Conservation (phyloP, 2,888 invertebrate genomes). For the Bruchidius siliquastri region DNA sequence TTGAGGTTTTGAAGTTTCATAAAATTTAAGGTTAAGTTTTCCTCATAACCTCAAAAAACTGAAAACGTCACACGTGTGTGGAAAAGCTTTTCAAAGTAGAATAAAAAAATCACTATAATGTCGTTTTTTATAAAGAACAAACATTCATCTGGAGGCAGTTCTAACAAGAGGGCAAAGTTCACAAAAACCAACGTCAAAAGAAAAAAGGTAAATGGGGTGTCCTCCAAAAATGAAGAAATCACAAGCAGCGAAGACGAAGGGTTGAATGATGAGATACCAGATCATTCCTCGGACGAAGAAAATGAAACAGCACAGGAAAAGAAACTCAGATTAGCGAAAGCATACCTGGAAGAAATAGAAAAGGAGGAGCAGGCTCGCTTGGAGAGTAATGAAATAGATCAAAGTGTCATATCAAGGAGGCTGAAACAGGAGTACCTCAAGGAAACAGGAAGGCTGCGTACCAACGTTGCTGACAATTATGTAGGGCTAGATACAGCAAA, state of each 20-base stretch:
- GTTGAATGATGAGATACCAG: conserved; percentile 46
- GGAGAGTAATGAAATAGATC: conserved; percentile 62
- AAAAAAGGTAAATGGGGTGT: conserved; percentile 20
- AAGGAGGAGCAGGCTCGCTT: conserved; percentile 69
- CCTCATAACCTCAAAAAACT: not conserved
- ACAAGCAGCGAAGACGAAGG: conserved; percentile 63
- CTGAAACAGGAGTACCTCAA: conserved; percentile 82
- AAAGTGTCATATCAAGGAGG: conserved; percentile 65
- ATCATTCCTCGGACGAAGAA: conserved; percentile 51
- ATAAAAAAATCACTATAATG: conserved; percentile 23
- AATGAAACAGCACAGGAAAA: conserved; percentile 89
- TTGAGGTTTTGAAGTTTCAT: not conserved
- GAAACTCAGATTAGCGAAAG: conserved; percentile 81
- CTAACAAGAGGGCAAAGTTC: conserved; percentile 23
- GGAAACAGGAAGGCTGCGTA: conserved; percentile 74
- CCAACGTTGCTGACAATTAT: conserved; percentile 66
- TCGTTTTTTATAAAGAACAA: conserved; percentile 41
- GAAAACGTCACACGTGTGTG: not conserved
- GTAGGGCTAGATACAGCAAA: conserved; percentile 43
- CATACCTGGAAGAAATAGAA: conserved; percentile 83
- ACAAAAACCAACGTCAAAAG: conserved; percentile 24
- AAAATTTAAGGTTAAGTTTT: not conserved
- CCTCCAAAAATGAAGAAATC: conserved; percentile 54
- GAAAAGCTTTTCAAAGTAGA: not conserved
- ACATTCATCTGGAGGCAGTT: conserved; percentile 9